A percentile compares a stretch with the other conserved stretches of the same genome.
Evolutionary conservation across 2,113 vertebrate genomes (phyloP).

Genomic region (Cyprinodon variegatus): DNA sequence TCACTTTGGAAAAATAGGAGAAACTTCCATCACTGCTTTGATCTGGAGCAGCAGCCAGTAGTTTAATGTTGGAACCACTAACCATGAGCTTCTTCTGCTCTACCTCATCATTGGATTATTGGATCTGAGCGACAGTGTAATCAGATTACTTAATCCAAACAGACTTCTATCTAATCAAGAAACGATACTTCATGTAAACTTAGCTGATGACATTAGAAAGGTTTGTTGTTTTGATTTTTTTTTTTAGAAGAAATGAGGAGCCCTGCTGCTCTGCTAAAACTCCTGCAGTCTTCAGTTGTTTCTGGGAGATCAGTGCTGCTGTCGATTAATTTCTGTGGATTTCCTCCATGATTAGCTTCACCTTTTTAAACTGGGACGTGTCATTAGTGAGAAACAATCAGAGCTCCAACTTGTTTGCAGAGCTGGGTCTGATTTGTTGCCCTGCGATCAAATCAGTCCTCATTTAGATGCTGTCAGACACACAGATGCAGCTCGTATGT

Average conservation of each 20-base stretch:
- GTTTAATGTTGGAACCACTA: too few species aligned
- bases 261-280: background rate
- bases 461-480: conserved; percentile 15
- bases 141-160: too few species aligned
- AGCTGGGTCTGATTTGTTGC: conserved; percentile 25
- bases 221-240: background rate
- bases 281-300: background rate
- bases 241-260: background rate
- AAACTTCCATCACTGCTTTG: too few species aligned
- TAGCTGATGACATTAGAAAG: background rate
- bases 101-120: too few species aligned
- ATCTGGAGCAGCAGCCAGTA: too few species aligned
- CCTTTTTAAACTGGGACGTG: background rate
- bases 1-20: too few species aligned
- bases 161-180: too few species aligned
- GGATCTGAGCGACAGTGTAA: too few species aligned
- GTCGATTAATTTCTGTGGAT: background rate
- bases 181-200: too few species aligned
- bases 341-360: background rate
- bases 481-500: background rate
- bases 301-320: background rate
- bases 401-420: background rate
- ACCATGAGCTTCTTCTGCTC: too few species aligned
- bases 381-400: conserved; percentile 6
- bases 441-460: conserved; percentile 29